Base-by-base conservation (phyloP, 2,113 vertebrate genomes). In the Mobula birostris region DNA sequence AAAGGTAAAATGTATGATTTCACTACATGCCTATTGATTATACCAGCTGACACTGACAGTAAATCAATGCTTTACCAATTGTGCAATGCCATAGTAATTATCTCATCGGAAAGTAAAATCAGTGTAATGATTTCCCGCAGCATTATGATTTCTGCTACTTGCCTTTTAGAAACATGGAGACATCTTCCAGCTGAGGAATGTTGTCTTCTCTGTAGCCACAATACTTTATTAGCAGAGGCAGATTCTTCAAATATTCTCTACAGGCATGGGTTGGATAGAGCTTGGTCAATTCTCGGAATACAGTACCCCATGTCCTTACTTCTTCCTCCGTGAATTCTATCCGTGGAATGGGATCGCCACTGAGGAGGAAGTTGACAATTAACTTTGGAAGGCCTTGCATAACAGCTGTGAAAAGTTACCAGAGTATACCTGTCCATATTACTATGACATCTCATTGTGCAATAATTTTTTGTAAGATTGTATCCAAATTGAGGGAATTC, bases 261-360 rank as follows among this genome's bases (percentile, higher is more conserved):
- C 99, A 99, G 95, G 99, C 99, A 5, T 99, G 97, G 72, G 97
- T 98, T 24, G 99, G 99, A 94, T 99, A 99, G 94, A 99, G 97
- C 94, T 98, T 98, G 95, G 97, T 98, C 77, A 99, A 98, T 97
- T 99, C 98, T 96, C 97, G 97, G 95, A 97, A 99, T 66, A 99
- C 98, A 15, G 97, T 98, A 4, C 98, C 98, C 99, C 99, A 99
- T 9, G 99, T 99, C 96, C 97, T 98, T 95, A 99, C 97, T 96
- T 99, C 99, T 95, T 99, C 99, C 95, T 98, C 98, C 2, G 99
- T 99, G 95, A 99, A 99, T 95, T 98, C 98, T 94, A 98, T 97
- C 19, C 96, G 97, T 94, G 98, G 98, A 95, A 99, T 98, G 58
- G 97, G 97, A 48, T 99, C 97, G 94, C 98, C 98, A 94, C 99